These are phyloP conservation scores for Xiphorhynchus erythropygius DNA, from an alignment of 2,797 vertebrate species.

Conservation along the genomic window DNA sequence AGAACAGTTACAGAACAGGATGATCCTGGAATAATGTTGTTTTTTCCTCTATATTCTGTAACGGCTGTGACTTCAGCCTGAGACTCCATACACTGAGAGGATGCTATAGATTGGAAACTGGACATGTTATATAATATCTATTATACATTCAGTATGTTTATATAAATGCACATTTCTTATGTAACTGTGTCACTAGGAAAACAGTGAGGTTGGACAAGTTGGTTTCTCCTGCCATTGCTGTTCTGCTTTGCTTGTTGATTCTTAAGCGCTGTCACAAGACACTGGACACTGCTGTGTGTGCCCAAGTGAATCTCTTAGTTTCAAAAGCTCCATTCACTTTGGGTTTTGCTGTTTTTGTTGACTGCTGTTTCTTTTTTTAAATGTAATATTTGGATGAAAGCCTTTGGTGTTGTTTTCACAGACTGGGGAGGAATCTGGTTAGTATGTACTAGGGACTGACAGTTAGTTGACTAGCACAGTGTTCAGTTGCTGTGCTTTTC, in stretches of 20 bases:
- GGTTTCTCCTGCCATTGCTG: neutral
- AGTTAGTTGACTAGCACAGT: neutral
- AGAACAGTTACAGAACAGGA: neutral
- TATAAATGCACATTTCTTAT: constrained; percentile 38
- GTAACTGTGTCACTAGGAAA: constrained; percentile 30
- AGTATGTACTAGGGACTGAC: neutral
- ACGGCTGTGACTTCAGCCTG: neutral
- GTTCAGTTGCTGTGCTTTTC: constrained; percentile 11
- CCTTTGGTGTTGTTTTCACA: constrained; percentile 8
- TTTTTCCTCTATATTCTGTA: neutral
- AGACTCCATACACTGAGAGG: neutral
- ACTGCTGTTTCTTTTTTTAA: neutral
- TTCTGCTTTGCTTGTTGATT: neutral
- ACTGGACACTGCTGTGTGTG: neutral
- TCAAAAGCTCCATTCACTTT: constrained; percentile 2
- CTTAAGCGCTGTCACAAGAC: neutral
- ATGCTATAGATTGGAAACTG: neutral
- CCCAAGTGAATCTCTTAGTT: neutral
- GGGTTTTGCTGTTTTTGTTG: neutral
- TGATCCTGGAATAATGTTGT: neutral
- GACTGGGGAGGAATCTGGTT: neutral
- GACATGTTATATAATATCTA: neutral
- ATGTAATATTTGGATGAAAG: constrained; percentile 11
- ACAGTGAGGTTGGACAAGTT: neutral
- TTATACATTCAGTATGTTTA: constrained; percentile 22